Percentiles rank a stretch among this genome's conserved stretches.
These are phyloP conservation scores for Ptyas mucosa DNA, from an alignment of 2,113 vertebrate genomes.

Conservation along the genomic window DNA sequence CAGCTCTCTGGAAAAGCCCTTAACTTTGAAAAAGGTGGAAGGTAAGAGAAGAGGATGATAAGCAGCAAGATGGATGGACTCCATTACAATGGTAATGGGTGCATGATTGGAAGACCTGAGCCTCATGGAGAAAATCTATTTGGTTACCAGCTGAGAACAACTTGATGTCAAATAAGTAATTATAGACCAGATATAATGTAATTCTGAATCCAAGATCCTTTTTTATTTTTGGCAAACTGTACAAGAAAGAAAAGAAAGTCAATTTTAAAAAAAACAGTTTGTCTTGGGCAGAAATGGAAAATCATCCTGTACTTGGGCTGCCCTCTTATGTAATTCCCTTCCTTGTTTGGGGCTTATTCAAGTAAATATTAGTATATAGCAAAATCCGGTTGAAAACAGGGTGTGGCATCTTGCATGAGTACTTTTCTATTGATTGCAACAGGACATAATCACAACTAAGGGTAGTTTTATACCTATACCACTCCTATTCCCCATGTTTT, in stretches of 20 bases:
- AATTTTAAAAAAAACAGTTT: neutral
- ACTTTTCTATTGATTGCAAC: neutral
- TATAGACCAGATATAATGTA: neutral
- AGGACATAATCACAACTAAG: neutral
- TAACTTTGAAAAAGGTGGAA: neutral
- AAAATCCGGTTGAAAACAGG: neutral
- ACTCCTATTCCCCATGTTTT: neutral
- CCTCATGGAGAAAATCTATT: neutral
- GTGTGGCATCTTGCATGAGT: neutral
- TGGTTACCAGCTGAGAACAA: neutral
- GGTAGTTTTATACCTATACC: neutral
- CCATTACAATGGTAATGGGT: neutral
- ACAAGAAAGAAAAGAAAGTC: neutral
- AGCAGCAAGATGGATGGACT: neutral
- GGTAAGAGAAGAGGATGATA: neutral
- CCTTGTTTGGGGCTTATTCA: neutral
- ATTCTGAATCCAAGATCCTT: neutral
- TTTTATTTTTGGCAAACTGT: neutral
- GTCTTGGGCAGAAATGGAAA: neutral
- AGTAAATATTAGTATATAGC: neutral
- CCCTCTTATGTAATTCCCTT: neutral
- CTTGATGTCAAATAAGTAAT: neutral
- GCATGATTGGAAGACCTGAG: neutral
- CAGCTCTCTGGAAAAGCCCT: neutral
- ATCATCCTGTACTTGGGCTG: neutral